A percentile compares a stretch with the other conserved stretches of the same genome.
These are phyloP conservation scores for Rutpela maculata DNA, from an alignment of 2,888 invertebrate genomes.

Conservation along the genomic window DNA sequence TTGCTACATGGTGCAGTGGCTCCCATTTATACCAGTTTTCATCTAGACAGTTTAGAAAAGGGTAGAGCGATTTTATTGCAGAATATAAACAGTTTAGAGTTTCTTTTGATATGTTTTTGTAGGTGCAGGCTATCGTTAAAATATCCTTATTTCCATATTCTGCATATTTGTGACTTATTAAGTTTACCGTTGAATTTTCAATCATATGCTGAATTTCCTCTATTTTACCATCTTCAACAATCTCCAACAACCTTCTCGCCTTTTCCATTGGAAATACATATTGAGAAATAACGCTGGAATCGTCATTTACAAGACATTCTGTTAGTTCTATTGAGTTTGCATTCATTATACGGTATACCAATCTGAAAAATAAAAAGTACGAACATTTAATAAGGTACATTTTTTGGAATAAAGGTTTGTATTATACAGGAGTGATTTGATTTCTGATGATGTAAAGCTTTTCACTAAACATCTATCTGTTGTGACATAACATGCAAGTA, in stretches of 20 bases:
- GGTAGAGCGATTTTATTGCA: conserved; percentile 36
- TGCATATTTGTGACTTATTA: conserved; percentile 23
- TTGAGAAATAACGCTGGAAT: neutral
- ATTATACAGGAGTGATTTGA: too few relatives aligned
- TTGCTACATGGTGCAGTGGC: conserved; percentile 59
- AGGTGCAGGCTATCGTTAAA: conserved; percentile 48
- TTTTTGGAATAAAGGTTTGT: too few relatives aligned
- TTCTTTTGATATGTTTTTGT: conserved; percentile 13
- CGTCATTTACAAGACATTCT: neutral
- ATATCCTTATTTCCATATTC: conserved; percentile 45
- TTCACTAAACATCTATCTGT: too few relatives aligned
- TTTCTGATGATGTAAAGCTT: too few relatives aligned
- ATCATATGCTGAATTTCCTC: conserved; percentile 33
- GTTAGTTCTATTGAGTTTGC: conserved; percentile 10
- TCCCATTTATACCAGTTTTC: conserved; percentile 60
- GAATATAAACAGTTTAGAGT: conserved; percentile 29
- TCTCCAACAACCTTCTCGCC: conserved; percentile 31
- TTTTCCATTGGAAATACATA: neutral
- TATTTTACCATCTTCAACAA: conserved; percentile 38
- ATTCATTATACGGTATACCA: conserved; percentile 12
- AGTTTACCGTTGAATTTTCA: conserved; percentile 24
- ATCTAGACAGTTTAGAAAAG: conserved; percentile 48
- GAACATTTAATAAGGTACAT: neutral
- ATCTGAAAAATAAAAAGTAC: neutral
- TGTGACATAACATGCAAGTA: too few relatives aligned